Base-by-base conservation (phyloP, 2,797 vertebrate genomes). In the Gymnocypris eckloni region DNA sequence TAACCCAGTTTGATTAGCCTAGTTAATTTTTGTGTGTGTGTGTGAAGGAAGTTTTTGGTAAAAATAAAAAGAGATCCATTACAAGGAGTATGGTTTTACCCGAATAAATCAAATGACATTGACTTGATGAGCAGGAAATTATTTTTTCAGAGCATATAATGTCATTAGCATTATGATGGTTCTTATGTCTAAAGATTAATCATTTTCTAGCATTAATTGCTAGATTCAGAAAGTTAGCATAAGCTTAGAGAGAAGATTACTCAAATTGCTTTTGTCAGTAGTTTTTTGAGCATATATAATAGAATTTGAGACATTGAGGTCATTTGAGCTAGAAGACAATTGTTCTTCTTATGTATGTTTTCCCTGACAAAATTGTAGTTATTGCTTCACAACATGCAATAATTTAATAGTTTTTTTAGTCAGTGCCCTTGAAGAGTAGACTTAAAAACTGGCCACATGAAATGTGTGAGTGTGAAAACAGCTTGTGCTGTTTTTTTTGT, bases 1-100 rank as follows among this genome's bases (percentile, higher is more conserved):
- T 94, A 93, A 94, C 93, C 93, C 91, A 91, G 92, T 94, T 91
- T 90, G 92, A 95, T 94, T 92, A 92, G 91, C 93, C 92, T 91
- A 92, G 91, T 95, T 94, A 86, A 92, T 91, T 89, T 93, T 88
- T 92, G 43, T 75, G 43, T 75, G 28, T 33, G 75, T 54, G 75
- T 90, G 90, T 89, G 77, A 92, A 92, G 92, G 90, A 90, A 90
- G 81, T 82, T 88, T 89, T 89, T 91, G 83, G 84, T 89, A 93
- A 88, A 90, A 90, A 90, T 91, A 88, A 89, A 88, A 84, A 50
- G 25, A 86, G 86, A 88, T 86, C 43, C 41, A 84, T 79, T 79
- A 75, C 88, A 91, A 83, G 61, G 83, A 61, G 86, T 81, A 28
- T 89, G 84, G 89, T 90, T 89, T 87, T 85, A 83, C 82, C 82